Base-by-base conservation (phyloP, 2,888 invertebrate genomes). In the Lycia hirtaria region DNA sequence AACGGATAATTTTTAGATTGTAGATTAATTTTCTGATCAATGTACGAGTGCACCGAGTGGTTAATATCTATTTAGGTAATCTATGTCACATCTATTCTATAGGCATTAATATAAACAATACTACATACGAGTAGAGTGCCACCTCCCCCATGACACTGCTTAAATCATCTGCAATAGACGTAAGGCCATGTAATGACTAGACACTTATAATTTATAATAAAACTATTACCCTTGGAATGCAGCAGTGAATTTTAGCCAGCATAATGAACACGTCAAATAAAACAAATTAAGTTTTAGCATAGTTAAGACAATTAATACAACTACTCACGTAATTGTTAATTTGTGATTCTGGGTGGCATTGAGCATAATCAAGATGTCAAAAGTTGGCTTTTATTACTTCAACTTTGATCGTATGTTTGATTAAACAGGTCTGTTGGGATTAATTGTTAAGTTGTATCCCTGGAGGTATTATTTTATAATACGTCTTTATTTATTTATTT, bases 271-370 rank as follows among this genome's bases (percentile, higher is more conserved):
- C 24, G 45, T 19, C 37, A 33, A 47, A 26, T 40, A 22, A 33
- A 20, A 43, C 6, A 38, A 62, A 57, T 52, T 54, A 54, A 56
- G 53, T 51, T 54, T 51, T 48, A 35, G n/a, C 41, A 24, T 49
- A 52, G 55, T 35, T 62, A 49, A 38, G 41, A 53, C 17, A 55
- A 50, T 62, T 54, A 54, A 47, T 12, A n/a, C 51, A 54, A 43
- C 55, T 32, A 52, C 52, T 63, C 60, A 63, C 55, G 45, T 57
- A 57, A 52, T 52, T 54, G 43, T 53, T 49, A 37, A 49, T 37
- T 41, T 40, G 33, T 40, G 26, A 48, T 30, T 49, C 26, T 51
- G 30, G 17, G 19, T 50, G 30, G 52, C 57, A 58, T 55, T 49
- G 52, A 44, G 19, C 6, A 33, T 44, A 44, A 44, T 32, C 32